Evolutionary conservation across 2,797 vertebrate genomes (phyloP).

Genomic region (Phoxinus dragarum): DNA sequence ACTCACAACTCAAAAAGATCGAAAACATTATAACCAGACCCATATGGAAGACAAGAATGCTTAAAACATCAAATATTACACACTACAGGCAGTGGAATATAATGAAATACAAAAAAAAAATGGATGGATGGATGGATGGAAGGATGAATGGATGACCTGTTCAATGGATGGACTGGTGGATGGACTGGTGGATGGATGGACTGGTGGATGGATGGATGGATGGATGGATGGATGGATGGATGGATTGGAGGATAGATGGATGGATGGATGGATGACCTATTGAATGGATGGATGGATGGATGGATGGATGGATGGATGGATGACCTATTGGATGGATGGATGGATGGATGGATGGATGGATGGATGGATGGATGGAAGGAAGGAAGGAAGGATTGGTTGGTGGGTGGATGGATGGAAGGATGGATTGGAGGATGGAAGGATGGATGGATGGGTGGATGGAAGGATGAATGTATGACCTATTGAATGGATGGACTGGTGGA

Average conservation of each 20-base stretch:
- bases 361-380: not conserved
- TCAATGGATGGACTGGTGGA: not conserved
- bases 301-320: not conserved
- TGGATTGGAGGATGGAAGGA: not conserved
- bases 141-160: not conserved
- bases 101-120: no score
- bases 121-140: not conserved
- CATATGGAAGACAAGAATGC: not conserved
- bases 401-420: not conserved
- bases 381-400: fast-evolving
- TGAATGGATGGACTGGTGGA: not conserved
- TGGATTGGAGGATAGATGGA: not conserved
- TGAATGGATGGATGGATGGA: not conserved
- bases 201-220: not conserved
- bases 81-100: no score
- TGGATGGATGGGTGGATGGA: not conserved
- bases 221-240: not conserved
- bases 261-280: not conserved
- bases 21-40: not conserved
- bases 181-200: fast-evolving
- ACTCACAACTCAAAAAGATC: not conserved
- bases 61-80: not conserved
- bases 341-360: no score
- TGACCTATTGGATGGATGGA: not conserved
- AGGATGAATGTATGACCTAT: not conserved